Base-by-base conservation (phyloP, 2,888 invertebrate species). In the Tinea trinotella region DNA sequence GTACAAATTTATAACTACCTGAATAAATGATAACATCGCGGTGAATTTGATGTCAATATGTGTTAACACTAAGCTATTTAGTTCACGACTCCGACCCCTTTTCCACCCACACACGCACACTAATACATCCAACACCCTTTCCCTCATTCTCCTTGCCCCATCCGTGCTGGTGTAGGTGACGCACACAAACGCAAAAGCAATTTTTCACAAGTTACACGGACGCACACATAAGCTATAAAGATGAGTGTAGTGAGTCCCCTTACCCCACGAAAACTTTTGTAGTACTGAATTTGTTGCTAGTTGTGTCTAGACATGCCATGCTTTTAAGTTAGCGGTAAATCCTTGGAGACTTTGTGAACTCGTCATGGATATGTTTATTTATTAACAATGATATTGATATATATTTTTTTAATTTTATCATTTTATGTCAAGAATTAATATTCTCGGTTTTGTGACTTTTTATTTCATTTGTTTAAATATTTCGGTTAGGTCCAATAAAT, bases 31-130 rank as follows among this genome's bases (percentile, higher is more conserved):
- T 84, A 85, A 72, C 76, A 82, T 83, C 79, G 83, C 77, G 82
- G 83, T 78, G 78, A 85, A 85, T 83, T 85, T 83, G 80, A 84
- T 84, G 85, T 85, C 85, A 85, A 85, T 85, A 85, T 85, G 84
- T 84, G 85, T 85, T 85, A 85, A 85, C 84, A 83, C 83, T 84
- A 84, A 85, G 84, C 85, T 84, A 85, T 85, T 85, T 85, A 85
- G 84, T 84, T 85, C 83, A 83, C 80, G 79, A 83, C 73, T 80
- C 73, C 67, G 69, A 70, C 75, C 76, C 79, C 76, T 74, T 75
- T 67, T 59, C 66, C 71, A 60, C 70, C 67, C 35, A 19, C 40
- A 15, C 13, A n/a, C 15, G 15, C 55, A 36, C 55, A 52, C 55
- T 44, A 10, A 3, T 15, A 44, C 52, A 44, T 2, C n/a, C 2